Evolutionary conservation across 2,113 vertebrate species (phyloP).

Genomic region (Gallinago jamesoni): DNA sequence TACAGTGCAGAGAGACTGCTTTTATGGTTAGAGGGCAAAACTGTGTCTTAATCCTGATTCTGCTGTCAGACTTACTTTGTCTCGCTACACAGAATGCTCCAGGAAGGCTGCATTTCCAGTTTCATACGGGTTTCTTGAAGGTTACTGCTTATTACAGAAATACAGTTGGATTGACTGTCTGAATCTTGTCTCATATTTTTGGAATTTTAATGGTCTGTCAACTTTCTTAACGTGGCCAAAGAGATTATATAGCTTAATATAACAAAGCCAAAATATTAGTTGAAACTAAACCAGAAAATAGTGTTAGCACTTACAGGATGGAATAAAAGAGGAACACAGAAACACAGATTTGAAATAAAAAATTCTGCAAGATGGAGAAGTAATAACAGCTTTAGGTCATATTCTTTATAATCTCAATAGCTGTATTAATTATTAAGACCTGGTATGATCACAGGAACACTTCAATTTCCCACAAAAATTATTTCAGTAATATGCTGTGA

Average conservation of each 20-base stretch:
- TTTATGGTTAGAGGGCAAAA: constrained; percentile 21
- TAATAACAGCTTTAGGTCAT: background rate
- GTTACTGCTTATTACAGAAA: constrained; percentile 9
- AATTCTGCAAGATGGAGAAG: background rate
- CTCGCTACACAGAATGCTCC: background rate
- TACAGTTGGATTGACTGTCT: background rate
- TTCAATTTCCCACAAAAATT: background rate
- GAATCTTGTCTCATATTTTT: constrained; percentile 5
- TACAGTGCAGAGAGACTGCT: background rate
- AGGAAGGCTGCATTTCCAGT: background rate
- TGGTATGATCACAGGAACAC: background rate
- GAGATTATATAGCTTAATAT: background rate
- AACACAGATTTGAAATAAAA: background rate
- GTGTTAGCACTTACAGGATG: background rate
- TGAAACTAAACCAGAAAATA: background rate
- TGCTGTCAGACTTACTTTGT: background rate
- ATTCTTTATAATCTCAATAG: background rate
- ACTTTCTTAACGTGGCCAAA: background rate
- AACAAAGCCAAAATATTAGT: background rate
- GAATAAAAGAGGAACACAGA: background rate
- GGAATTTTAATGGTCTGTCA: constrained; percentile 23
- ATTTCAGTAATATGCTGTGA: background rate
- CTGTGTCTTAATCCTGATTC: background rate
- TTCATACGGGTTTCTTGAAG: constrained; percentile 2
- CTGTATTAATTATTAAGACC: background rate